These are phyloP conservation scores for Sphyrna mokarran DNA, from an alignment of 2,113 vertebrate genomes.

Conservation along the genomic window DNA sequence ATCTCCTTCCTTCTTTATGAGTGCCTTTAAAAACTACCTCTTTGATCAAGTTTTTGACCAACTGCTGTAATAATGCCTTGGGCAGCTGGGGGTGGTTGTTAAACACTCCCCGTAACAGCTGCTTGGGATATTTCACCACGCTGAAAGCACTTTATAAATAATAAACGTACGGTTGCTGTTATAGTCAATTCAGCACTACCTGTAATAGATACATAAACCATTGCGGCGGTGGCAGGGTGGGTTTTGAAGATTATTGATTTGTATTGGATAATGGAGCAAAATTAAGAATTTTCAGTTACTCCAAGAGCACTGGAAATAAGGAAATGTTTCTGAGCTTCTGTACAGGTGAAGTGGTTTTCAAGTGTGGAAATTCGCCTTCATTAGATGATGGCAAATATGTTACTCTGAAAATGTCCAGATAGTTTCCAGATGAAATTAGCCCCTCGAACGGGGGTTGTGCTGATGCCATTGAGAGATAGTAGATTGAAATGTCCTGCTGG, in stretches of 20 bases:
- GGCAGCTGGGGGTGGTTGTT: too few species aligned
- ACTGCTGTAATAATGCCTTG: background rate
- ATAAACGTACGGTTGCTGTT: too few species aligned
- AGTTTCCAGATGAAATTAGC: background rate
- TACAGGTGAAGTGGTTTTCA: background rate
- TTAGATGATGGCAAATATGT: background rate
- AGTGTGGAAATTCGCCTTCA: background rate
- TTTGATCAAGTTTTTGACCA: background rate
- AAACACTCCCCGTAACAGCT: too few species aligned
- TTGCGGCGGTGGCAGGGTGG: too few species aligned
- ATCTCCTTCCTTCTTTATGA: background rate
- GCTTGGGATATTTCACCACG: too few species aligned
- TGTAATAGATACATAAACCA: background rate
- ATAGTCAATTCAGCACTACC: background rate
- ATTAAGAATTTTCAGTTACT: background rate
- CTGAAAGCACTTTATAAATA: too few species aligned
- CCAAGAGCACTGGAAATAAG: background rate
- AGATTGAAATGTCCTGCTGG: background rate
- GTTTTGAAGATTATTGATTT: background rate
- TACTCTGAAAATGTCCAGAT: background rate
- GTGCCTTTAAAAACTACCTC: background rate
- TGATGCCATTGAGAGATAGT: background rate
- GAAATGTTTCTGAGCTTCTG: background rate
- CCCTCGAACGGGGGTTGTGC: background rate
- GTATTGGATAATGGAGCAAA: background rate